Evolutionary conservation across 2,113 vertebrate genomes (phyloP), one percentile per base, ranked within the genome.

Genomic region (Limanda limanda): DNA sequence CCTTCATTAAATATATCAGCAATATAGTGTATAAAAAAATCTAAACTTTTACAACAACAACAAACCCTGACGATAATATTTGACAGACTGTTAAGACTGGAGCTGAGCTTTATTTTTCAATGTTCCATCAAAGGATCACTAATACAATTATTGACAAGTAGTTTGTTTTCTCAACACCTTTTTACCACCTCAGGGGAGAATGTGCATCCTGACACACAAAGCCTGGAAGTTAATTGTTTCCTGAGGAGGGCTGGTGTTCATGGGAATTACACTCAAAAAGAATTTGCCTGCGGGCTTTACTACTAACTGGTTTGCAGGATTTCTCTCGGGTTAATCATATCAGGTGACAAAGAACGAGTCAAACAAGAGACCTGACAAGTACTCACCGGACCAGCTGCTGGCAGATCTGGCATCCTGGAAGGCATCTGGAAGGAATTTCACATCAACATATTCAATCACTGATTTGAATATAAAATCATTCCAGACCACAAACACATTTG

Each of bases 381-480:
- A 94, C 94, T 94, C 88, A 99, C 98, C 98, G 96, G 91, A 99
- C 97, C 57, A 99, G 96, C 81, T 99, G 98, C 88, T 99, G 98
- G 91, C 98, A 99, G 90, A 99, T 98, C 84, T 99, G 97, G 93
- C 98, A 99, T 97, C 98, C 98, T 96, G 98, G 97, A 96, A 99
- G 97, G 92, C 98, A 99, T 95, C 98, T 99, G 85, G 37, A 92
- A 88, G 76, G 86, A 89, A 86, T 91, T 23, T 79, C 18, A 85
- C 23, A 90, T 4, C 13, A 81, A 85, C 1, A 67, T 37, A 21
- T 73, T 77, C 9, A 75, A 14, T 54, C 0, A 65, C 2, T 10
- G 1, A 47, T 63, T 23, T 23, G 6, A 47, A 66, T 3, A 25
- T 6, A 42, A 31, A 52, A 63, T 51, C 21, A 55, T 58, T 31